Evolutionary conservation across 64 coral and sea anemone species (phyloP).

Genomic region (Montipora capricornis): DNA sequence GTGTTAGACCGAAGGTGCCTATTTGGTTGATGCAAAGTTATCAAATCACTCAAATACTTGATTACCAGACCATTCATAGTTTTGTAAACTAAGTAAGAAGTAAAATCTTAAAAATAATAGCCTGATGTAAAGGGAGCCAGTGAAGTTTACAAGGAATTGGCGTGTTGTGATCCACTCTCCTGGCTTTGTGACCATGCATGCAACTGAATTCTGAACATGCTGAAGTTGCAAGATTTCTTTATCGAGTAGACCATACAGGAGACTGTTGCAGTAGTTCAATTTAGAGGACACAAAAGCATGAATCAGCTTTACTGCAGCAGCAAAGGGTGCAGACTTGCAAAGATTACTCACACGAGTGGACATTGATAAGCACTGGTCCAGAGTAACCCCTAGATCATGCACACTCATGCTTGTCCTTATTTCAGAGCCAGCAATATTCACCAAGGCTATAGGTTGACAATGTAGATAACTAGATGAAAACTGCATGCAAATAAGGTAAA

Average conservation of each 20-base stretch:
- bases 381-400: no score
- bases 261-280: constrained; percentile 3
- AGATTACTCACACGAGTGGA: no score
- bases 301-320: neutral
- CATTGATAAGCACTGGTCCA: no score
- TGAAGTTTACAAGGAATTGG: constrained; percentile 26
- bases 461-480: no score
- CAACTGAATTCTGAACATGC: neutral
- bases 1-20: neutral
- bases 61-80: neutral
- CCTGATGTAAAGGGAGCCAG: constrained; percentile 26
- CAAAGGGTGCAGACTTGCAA: no score
- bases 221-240: constrained; percentile 7
- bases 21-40: neutral
- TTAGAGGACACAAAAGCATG: neutral
- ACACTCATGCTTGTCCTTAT: no score
- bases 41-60: neutral
- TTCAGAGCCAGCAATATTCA: no score
- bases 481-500: no score
- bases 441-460: no score
- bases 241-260: neutral
- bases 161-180: neutral
- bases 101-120: constrained; percentile 29
- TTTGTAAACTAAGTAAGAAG: neutral
- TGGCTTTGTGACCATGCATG: neutral